A percentile compares a stretch with the other conserved stretches of the same genome.
Conservation (phyloP, 1,140 invertebrate genomes). For the Nasonia vitripennis region DNA sequence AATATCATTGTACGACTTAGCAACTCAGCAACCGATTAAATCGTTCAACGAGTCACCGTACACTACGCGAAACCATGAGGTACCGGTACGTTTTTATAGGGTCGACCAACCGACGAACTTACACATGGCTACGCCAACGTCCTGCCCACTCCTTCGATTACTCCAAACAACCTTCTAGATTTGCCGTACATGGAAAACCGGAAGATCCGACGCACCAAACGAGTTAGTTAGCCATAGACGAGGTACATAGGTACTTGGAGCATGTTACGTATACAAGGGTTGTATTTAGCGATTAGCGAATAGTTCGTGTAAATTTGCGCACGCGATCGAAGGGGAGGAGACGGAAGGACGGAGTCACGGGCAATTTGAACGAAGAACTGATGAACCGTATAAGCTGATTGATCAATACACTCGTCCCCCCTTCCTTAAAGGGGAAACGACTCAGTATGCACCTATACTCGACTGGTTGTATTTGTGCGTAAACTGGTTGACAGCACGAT, state of each 20-base stretch:
- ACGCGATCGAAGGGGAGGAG: background rate
- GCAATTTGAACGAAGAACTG: conserved; percentile 28
- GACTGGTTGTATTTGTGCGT: conserved; percentile 8
- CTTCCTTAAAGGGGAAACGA: background rate
- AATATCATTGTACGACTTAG: conserved; percentile 34
- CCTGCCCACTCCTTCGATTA: background rate
- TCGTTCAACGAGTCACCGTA: conserved; percentile 10
- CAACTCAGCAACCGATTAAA: background rate
- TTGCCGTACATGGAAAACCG: conserved; percentile 14
- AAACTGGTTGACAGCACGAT: background rate
- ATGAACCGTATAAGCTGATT: conserved; percentile 25
- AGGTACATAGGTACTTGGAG: background rate
- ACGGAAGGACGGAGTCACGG: background rate
- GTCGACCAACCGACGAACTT: background rate
- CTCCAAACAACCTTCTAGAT: background rate
- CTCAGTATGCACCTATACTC: background rate
- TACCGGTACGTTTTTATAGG: conserved; percentile 32
- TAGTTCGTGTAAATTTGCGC: background rate
- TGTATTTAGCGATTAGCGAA: conserved; percentile 1
- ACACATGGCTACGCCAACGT: background rate
- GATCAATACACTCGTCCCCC: conserved; percentile 10
- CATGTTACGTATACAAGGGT: background rate
- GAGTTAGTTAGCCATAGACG: background rate
- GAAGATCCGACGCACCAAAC: conserved; percentile 10
- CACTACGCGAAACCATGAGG: conserved; percentile 16